Base-by-base conservation (phyloP, 2,113 vertebrate genomes). In the Microcebus griseorufus region DNA sequence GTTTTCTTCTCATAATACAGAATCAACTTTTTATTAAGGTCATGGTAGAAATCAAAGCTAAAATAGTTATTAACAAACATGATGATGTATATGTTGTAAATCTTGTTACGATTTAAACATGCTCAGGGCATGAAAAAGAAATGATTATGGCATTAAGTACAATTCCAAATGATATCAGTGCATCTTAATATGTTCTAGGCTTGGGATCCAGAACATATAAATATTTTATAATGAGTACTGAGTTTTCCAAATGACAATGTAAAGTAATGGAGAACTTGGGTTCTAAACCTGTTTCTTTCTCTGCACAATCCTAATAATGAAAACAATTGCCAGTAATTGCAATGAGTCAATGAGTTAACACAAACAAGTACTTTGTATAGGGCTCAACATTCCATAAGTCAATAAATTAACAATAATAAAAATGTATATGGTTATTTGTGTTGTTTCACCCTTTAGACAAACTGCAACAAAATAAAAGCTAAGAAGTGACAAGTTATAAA, bases 1-100 rank as follows among this genome's bases (percentile, higher is more conserved):
- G 23, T 80, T 79, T 97, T 88, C 32, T 65, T 45, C 0, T 98
- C 55, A 95, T 90, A 89, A 34, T 37, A 69, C 23, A 78, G 34
- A 84, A n/a, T 64, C 75, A 83, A 89, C 5, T 53, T 42, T 20
- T 42, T 20, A 69, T 34, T 96, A 81, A 90, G 25, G 69, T 94
- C 53, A 94, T 72, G 18, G 22, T 20, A 80, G 0, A 92, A 97
- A 97, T 95, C 86, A 23, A 95, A 90, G 1, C 16, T 87, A 80
- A 95, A 93, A 83, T 34, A 62, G 25, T 60, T 84, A 87, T 73
- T 96, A 32, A 82, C 51, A 78, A 92, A 83, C 42, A 7, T 55
- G 11, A 25, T 78, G 39, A 87, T 51, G 16, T 37, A 93, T 93
- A 64, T 51, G 10, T 78, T 39, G 14, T 64, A 70, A 95, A 75